Percentiles rank a stretch among this genome's conserved stretches.
Conservation (phyloP, 1,140 invertebrate species). For the Caenorhabditis brenneri region DNA sequence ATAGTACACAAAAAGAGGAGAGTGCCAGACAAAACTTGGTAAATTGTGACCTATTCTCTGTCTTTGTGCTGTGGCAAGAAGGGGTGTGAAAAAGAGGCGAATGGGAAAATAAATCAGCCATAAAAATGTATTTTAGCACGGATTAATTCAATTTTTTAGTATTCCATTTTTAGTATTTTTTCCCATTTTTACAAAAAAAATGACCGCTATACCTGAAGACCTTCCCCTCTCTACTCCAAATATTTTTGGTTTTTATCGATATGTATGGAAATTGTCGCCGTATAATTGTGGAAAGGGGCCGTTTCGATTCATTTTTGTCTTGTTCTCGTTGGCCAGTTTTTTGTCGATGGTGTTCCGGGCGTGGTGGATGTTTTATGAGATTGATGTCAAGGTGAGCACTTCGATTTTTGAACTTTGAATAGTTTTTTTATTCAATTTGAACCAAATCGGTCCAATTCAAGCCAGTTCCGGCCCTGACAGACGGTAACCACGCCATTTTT, state of each 20-base stretch:
- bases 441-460: too few relatives aligned
- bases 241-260: background rate
- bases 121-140: too few relatives aligned
- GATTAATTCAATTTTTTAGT: background rate
- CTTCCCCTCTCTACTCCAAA: background rate
- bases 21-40: background rate
- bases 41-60: background rate
- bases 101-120: background rate
- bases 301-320: background rate
- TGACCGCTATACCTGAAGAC: background rate
- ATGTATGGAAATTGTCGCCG: background rate
- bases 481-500: too few relatives aligned
- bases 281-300: background rate
- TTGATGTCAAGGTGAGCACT: background rate
- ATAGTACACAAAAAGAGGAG: background rate
- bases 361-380: constrained; percentile 11
- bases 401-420: background rate
- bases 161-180: background rate
- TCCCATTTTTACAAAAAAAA: background rate
- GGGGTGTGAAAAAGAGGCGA: background rate
- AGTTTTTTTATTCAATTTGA: too few relatives aligned
- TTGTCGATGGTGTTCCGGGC: background rate
- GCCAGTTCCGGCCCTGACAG: too few relatives aligned
- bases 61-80: background rate
- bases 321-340: background rate